These are phyloP conservation scores for Rotaria macrura DNA, from an alignment of 2,888 invertebrate species.

Conservation along the genomic window DNA sequence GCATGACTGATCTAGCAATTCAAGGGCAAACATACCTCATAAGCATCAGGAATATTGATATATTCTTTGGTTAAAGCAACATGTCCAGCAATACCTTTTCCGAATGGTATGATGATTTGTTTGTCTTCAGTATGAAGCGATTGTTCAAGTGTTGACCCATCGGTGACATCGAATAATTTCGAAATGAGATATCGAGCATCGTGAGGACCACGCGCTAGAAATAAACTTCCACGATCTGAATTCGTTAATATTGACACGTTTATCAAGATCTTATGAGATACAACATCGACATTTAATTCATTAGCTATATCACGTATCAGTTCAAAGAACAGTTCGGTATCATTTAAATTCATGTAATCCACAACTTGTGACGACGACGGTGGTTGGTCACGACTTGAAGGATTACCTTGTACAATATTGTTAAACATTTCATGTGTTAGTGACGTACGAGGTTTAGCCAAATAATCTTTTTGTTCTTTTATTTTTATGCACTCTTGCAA, in stretches of 20 bases:
- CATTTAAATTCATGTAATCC: constrained; percentile 61
- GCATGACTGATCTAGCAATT: background rate
- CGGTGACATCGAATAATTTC: constrained; percentile 84
- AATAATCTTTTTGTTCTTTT: background rate
- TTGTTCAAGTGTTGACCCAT: constrained; percentile 61
- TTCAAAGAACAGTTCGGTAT: constrained; percentile 90
- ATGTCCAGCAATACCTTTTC: constrained; percentile 67
- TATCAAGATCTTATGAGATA: constrained; percentile 87
- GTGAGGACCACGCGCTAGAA: constrained; percentile 69
- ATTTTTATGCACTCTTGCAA: constrained; percentile 10
- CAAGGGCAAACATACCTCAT: constrained; percentile 50
- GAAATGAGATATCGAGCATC: constrained; percentile 72
- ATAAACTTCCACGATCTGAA: constrained; percentile 75
- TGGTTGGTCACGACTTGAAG: background rate
- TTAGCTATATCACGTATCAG: constrained; percentile 86
- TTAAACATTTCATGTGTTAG: constrained; percentile 45
- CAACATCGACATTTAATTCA: constrained; percentile 81
- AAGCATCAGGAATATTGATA: constrained; percentile 69
- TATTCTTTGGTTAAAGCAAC: constrained; percentile 69
- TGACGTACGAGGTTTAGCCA: constrained; percentile 35
- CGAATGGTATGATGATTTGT: constrained; percentile 47
- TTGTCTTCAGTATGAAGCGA: constrained; percentile 42
- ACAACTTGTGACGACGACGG: constrained; percentile 36
- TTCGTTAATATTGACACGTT: constrained; percentile 83
- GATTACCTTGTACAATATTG: constrained; percentile 38